Conservation (phyloP, 2,113 vertebrate species). For the Sylvia atricapilla region DNA sequence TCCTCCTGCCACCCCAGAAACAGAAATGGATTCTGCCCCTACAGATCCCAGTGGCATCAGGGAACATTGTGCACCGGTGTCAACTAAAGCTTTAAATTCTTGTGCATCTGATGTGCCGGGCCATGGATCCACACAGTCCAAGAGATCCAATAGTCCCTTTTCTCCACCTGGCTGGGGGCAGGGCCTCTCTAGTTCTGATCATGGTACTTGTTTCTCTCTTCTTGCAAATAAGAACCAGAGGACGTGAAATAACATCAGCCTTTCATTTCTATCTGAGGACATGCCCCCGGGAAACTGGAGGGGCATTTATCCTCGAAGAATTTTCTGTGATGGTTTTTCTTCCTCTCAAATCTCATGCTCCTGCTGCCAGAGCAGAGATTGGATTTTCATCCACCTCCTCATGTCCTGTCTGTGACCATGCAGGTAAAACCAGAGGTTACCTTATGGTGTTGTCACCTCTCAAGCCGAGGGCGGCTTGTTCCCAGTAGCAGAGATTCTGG, state of each 20-base stretch:
- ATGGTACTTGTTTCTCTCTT: neutral
- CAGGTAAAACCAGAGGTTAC: neutral
- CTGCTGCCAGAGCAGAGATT: neutral
- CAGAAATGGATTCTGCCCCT: neutral
- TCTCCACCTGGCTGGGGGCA: neutral
- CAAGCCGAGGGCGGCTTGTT: neutral
- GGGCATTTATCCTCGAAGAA: neutral
- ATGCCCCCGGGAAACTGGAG: neutral
- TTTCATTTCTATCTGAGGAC: neutral
- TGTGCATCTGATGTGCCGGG: neutral
- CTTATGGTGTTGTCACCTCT: neutral
- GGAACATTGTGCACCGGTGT: fast-evolving
- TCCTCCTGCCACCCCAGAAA: neutral
- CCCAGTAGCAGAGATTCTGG: neutral
- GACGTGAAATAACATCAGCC: neutral
- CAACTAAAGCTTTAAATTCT: neutral
- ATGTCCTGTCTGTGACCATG: neutral
- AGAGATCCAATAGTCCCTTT: neutral
- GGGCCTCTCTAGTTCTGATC: neutral
- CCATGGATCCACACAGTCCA: neutral
- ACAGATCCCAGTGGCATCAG: neutral
- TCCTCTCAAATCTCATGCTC: neutral
- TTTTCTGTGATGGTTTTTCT: neutral
- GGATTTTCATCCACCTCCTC: neutral
- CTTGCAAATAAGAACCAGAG: neutral